Conservation (phyloP, 2,797 vertebrate genomes). For the Scolopax rusticola region DNA sequence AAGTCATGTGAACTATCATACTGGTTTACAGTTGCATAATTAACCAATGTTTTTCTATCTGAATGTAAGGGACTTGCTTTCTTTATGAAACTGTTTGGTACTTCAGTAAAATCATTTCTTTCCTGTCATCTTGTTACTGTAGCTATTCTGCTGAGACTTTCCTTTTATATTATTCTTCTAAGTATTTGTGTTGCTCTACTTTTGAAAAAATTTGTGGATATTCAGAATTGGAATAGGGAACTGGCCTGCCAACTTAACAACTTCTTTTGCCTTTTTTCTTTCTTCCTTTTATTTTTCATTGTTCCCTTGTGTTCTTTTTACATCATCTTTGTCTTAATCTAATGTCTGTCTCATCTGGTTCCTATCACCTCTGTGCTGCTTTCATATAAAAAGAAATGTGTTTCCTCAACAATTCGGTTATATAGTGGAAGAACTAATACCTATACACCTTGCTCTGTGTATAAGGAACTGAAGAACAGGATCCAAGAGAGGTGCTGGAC, state of each 20-base stretch:
- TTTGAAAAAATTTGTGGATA: not conserved
- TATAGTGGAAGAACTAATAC: too few species aligned
- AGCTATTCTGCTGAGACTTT: not conserved
- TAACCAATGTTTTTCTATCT: not conserved
- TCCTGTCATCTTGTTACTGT: not conserved
- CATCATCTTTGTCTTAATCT: not conserved
- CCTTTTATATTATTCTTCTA: not conserved
- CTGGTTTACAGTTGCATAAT: not conserved
- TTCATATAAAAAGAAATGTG: not conserved
- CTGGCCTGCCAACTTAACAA: not conserved
- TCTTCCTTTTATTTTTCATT: not conserved
- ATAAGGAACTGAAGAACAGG: not conserved
- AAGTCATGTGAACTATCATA: not conserved
- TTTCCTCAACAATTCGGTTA: not conserved
- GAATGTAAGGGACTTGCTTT: not conserved
- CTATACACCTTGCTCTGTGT: not conserved
- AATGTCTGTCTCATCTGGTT: not conserved
- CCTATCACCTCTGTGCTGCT: not conserved
- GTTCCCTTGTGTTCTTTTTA: not conserved
- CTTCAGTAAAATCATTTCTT: not conserved
- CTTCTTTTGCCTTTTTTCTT: not conserved
- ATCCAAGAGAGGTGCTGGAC: not conserved
- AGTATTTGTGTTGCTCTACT: not conserved
- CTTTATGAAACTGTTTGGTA: not conserved
- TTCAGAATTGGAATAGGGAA: not conserved